Evolutionary conservation across 2,888 invertebrate genomes (phyloP).

Genomic region (Drosophila neonasuta): DNA sequence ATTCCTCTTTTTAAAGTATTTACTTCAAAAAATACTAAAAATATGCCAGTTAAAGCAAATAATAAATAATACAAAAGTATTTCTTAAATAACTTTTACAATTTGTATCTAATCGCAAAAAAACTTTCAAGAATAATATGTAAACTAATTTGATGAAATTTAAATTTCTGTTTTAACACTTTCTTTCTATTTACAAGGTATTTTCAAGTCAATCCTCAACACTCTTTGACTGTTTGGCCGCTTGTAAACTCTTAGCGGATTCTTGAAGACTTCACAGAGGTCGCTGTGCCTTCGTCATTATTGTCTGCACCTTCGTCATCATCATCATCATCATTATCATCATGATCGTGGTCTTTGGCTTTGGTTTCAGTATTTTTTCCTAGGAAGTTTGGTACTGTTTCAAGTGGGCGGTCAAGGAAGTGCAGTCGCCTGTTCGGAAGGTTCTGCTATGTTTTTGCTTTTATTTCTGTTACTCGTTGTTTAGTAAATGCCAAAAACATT

Average conservation of each 20-base stretch:
- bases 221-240: background rate
- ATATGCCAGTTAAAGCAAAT: too few relatives aligned
- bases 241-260: slow-evolving; percentile 44
- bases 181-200: slow-evolving; percentile 10
- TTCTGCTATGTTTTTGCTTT: background rate
- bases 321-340: slow-evolving; percentile 19
- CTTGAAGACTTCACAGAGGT: slow-evolving; percentile 51
- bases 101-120: too few relatives aligned
- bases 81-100: too few relatives aligned
- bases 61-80: too few relatives aligned
- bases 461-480: slow-evolving; percentile 1
- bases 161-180: background rate
- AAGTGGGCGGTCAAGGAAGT: slow-evolving; percentile 78
- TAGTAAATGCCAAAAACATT: slow-evolving; percentile 58
- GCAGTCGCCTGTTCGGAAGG: slow-evolving; percentile 39
- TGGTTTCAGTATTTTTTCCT: slow-evolving; percentile 43
- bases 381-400: slow-evolving; percentile 49
- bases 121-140: too few relatives aligned
- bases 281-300: slow-evolving; percentile 57
- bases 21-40: too few relatives aligned
- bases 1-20: too few relatives aligned
- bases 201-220: too few relatives aligned
- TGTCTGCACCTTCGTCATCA: slow-evolving; percentile 22
- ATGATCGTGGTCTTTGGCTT: slow-evolving; percentile 28
- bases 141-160: background rate